phyloP scores from a whole-genome alignment of 2,797 vertebrate genomes.

The Acrossocheilus fasciatus region DNA sequence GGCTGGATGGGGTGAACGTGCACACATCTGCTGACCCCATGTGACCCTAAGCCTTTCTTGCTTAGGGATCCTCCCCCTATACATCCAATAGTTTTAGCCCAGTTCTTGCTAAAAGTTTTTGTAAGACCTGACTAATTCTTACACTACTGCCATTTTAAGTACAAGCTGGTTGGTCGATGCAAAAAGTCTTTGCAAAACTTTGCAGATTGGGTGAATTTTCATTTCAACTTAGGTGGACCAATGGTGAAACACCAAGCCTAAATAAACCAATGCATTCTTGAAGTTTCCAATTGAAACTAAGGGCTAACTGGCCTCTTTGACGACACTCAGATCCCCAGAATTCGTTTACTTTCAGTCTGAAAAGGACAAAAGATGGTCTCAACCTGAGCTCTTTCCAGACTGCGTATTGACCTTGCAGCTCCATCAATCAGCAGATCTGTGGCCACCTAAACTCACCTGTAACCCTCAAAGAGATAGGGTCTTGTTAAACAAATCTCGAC shows the following conservation, averaged over 20 bases:
- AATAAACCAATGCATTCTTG: background rate
- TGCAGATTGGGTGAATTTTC: background rate
- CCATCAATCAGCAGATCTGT: conserved; percentile 11
- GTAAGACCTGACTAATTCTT: background rate
- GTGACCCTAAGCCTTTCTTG: background rate
- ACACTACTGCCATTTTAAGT: background rate
- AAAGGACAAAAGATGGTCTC: conserved; percentile 2
- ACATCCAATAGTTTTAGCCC: background rate
- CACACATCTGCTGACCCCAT: background rate
- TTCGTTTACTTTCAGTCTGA: conserved; percentile 4
- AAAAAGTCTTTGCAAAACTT: background rate
- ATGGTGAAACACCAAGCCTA: background rate
- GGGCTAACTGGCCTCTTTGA: background rate
- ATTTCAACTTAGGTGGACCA: background rate
- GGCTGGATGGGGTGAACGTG: background rate
- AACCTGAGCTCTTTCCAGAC: background rate
- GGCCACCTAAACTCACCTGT: background rate
- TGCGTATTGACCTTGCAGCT: background rate
- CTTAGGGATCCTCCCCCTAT: background rate
- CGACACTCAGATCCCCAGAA: background rate
- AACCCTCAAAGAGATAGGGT: background rate
- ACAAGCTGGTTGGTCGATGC: too few relatives aligned
- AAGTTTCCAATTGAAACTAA: background rate
- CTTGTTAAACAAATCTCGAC: background rate
- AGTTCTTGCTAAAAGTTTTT: background rate